These are phyloP conservation scores for Apostichopus japonicus DNA, from an alignment of 35 echinoderm and acorn worm species.

Conservation along the genomic window DNA sequence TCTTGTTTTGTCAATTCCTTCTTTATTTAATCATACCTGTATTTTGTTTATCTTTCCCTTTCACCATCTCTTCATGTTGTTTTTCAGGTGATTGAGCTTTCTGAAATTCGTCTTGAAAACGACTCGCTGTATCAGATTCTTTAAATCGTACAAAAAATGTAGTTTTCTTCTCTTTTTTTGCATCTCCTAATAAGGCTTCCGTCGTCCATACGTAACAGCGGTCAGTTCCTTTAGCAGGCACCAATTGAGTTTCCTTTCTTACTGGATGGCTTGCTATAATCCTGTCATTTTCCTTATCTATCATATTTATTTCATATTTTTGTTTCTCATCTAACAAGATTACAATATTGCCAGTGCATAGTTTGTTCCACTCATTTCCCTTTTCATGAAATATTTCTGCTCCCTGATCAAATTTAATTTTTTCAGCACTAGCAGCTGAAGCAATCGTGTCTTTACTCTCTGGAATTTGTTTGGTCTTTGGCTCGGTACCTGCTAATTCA, in stretches of 20 bases:
- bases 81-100: not conserved
- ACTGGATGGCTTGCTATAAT: not conserved
- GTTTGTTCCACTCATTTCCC: not conserved
- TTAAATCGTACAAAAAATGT: not conserved
- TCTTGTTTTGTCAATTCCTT: not conserved
- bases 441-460: not conserved
- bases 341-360: not conserved
- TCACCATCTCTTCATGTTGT: not conserved
- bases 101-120: conserved; percentile 18
- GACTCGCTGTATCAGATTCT: not conserved
- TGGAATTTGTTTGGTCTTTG: not conserved
- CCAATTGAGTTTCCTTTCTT: not conserved
- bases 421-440: not conserved
- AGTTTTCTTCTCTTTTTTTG: not conserved
- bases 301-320: not conserved
- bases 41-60: not conserved
- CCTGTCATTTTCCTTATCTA: not conserved
- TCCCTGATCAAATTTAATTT: not conserved
- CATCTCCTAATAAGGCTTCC: not conserved
- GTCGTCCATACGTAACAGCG: not conserved
- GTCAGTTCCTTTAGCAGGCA: not conserved
- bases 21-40: not conserved
- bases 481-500: not conserved
- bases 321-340: not conserved
- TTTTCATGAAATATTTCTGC: not conserved